These are phyloP conservation scores for Pristionchus pacificus DNA, from an alignment of 1,140 invertebrate genomes.

Conservation along the genomic window DNA sequence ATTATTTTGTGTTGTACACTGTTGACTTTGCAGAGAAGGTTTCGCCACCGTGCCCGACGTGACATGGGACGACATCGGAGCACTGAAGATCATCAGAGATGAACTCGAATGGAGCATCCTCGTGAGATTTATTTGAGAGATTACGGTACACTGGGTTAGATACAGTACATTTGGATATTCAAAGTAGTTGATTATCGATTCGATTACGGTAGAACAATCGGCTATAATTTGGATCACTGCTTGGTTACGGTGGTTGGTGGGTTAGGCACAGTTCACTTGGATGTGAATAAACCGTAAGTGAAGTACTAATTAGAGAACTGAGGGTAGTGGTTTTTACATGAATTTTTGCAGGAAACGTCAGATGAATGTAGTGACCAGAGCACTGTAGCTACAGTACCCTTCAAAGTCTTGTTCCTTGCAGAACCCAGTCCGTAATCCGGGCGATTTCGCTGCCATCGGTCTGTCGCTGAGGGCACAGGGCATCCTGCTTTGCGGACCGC, in stretches of 20 bases:
- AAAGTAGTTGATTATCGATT: too few species aligned
- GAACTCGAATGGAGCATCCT: constrained; percentile 84
- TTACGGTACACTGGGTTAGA: neutral
- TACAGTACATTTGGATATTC: too few species aligned
- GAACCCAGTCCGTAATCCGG: constrained; percentile 81
- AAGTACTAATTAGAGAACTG: too few species aligned
- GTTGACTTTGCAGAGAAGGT: constrained; percentile 70
- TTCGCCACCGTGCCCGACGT: constrained; percentile 94
- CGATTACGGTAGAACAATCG: too few species aligned
- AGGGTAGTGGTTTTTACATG: too few species aligned
- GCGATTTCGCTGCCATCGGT: constrained; percentile 74
- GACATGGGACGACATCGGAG: constrained; percentile 94
- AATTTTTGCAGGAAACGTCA: too few species aligned
- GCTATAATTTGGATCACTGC: too few species aligned
- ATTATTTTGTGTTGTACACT: too few species aligned
- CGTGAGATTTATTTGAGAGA: constrained; percentile 60
- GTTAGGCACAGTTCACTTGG: too few species aligned
- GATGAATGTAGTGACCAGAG: too few species aligned
- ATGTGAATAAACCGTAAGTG: too few species aligned
- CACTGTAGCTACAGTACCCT: too few species aligned
- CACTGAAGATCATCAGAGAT: constrained; percentile 77
- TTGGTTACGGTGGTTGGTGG: constrained; percentile 34
- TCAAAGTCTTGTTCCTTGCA: constrained; percentile 57
- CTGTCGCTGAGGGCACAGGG: constrained; percentile 73
- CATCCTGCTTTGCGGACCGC: constrained; percentile 84